A percentile compares a stretch with the other conserved stretches of the same genome.
These are phyloP conservation scores for Plodia interpunctella DNA, from an alignment of 1,140 invertebrate genomes.

Conservation along the genomic window DNA sequence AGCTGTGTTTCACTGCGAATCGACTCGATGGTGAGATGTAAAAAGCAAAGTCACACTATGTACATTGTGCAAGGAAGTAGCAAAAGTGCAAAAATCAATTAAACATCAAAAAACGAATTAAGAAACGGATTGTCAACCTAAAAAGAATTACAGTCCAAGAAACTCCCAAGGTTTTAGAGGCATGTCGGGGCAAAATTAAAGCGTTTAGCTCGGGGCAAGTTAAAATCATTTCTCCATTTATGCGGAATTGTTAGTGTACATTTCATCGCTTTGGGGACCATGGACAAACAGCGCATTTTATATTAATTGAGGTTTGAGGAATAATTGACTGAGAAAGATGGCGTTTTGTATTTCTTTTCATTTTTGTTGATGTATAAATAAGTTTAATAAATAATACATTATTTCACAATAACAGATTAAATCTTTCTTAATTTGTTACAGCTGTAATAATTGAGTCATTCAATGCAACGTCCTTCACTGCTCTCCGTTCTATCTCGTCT, in stretches of 20 bases:
- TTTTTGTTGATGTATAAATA: too few species aligned
- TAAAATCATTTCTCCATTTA: background rate
- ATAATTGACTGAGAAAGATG: too few species aligned
- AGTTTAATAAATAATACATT: too few species aligned
- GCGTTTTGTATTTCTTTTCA: too few species aligned
- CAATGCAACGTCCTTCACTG: conserved; percentile 88
- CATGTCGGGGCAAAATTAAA: conserved; percentile 1
- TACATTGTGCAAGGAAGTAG: too few species aligned
- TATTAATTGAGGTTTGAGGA: background rate
- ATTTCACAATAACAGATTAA: too few species aligned
- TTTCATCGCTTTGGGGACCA: conserved; percentile 3
- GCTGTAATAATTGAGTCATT: conserved; percentile 85
- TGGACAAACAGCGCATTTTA: conserved; percentile 26
- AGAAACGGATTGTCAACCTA: background rate
- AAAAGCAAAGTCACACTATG: too few species aligned
- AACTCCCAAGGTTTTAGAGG: background rate
- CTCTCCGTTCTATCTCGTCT: conserved; percentile 87
- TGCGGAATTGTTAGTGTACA: conserved; percentile 7
- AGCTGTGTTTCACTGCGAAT: too few species aligned
- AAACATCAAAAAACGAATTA: background rate
- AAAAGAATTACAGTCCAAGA: background rate
- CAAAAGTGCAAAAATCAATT: too few species aligned
- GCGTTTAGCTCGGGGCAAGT: background rate
- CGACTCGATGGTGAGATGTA: too few species aligned
- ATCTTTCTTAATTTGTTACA: conserved; percentile 54